Evolutionary conservation across 1,140 invertebrate species (phyloP).

Genomic region (Drosophila sucinea): DNA sequence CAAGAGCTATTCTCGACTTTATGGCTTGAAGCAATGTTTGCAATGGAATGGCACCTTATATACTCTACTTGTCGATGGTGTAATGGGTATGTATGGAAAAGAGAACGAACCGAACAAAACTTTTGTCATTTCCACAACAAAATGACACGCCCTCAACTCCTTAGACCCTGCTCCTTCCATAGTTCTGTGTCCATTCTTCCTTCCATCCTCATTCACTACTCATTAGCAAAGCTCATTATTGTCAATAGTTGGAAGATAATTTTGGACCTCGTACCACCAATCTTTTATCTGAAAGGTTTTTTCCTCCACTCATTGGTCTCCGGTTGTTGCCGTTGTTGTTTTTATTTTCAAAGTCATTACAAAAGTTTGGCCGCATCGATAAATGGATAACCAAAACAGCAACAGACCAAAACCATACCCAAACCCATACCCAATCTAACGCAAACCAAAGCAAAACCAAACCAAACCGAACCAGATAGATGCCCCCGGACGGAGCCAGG

Average conservation of each 20-base stretch:
- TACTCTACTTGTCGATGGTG: neutral
- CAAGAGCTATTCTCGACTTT: neutral
- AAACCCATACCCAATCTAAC: neutral
- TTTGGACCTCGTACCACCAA: slow-evolving; percentile 37
- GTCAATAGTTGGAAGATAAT: slow-evolving; percentile 74
- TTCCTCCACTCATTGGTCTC: slow-evolving; percentile 13
- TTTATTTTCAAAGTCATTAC: slow-evolving; percentile 81
- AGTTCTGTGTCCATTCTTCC: neutral
- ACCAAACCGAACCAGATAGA: neutral
- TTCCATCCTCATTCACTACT: slow-evolving; percentile 48
- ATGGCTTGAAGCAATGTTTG: no score
- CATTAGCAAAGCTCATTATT: slow-evolving; percentile 80
- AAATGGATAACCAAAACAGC: slow-evolving; percentile 80
- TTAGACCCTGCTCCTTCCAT: neutral
- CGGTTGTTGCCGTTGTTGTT: slow-evolving; percentile 57
- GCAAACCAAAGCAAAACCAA: neutral
- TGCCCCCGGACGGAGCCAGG: neutral
- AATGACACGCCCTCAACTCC: neutral
- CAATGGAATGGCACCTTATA: neutral
- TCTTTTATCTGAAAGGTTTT: slow-evolving; percentile 3
- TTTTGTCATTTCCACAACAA: slow-evolving; percentile 74
- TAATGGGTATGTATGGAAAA: neutral
- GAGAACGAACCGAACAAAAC: slow-evolving; percentile 42
- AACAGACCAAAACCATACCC: slow-evolving; percentile 20
- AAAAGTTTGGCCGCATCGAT: slow-evolving; percentile 77